These are phyloP conservation scores for Choloepus hoffmanni DNA, from an alignment of 2,113 vertebrate genomes.

Conservation along the genomic window DNA sequence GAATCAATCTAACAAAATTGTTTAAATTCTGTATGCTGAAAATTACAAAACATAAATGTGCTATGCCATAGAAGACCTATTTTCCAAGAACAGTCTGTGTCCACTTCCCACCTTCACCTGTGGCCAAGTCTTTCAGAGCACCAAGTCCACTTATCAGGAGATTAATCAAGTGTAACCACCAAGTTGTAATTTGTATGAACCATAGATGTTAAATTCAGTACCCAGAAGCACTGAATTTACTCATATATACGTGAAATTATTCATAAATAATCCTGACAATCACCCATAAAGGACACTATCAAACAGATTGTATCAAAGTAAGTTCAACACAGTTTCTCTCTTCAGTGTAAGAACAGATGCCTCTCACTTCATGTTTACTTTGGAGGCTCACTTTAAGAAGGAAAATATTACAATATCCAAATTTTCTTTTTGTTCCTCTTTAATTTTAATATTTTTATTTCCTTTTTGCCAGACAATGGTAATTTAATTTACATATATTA, in stretches of 20 bases:
- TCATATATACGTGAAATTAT: conserved; percentile 17
- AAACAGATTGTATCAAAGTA: conserved; percentile 54
- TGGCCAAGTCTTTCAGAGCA: background rate
- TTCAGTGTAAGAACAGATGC: conserved; percentile 44
- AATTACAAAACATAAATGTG: background rate
- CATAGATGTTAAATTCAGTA: background rate
- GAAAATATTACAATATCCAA: conserved; percentile 32
- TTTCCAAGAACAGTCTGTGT: background rate
- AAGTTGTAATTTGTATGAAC: background rate
- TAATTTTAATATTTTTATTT: conserved; percentile 6
- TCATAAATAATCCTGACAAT: conserved; percentile 35
- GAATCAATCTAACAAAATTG: background rate
- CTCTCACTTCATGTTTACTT: conserved; percentile 39
- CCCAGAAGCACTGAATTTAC: background rate
- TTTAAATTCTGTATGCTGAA: background rate
- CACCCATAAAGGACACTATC: background rate
- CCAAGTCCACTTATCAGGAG: background rate
- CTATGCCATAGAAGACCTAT: background rate
- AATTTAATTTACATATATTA: conserved; percentile 38
- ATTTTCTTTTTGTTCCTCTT: conserved; percentile 39
- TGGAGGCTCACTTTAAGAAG: background rate
- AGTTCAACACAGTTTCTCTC: conserved; percentile 27
- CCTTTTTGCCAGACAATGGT: background rate
- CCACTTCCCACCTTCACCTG: background rate
- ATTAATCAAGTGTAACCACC: background rate